Percentiles rank a stretch among this genome's conserved stretches.
phyloP scores from a whole-genome alignment of 2,888 invertebrate genomes.

The Lysandra bellargus region DNA sequence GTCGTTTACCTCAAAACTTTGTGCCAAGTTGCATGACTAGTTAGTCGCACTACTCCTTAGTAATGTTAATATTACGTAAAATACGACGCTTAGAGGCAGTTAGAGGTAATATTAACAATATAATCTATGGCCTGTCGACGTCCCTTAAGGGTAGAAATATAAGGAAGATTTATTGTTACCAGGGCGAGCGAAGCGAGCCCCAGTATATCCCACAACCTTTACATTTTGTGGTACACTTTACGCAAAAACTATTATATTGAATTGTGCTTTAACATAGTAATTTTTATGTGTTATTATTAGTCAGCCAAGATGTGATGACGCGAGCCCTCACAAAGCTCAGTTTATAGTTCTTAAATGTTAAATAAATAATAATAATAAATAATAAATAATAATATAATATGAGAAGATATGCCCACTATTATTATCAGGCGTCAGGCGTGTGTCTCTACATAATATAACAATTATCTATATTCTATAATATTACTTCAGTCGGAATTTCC shows the following conservation, averaged over 20 bases:
- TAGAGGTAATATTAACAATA: neutral
- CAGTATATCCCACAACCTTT: no score
- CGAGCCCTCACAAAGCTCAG: no score
- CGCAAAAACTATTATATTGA: no score
- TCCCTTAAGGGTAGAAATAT: neutral
- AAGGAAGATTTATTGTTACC: neutral
- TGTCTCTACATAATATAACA: neutral
- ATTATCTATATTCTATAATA: no score
- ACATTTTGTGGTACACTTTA: no score
- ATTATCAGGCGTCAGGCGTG: neutral
- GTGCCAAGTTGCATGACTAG: constrained; percentile 23
- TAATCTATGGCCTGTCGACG: neutral
- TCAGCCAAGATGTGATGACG: no score
- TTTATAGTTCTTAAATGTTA: neutral
- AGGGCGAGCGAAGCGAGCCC: no score
- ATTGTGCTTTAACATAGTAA: no score
- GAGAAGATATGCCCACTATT: neutral
- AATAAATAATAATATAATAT: neutral
- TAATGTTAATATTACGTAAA: constrained; percentile 23
- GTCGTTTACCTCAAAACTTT: constrained; percentile 26
- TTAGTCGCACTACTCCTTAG: constrained; percentile 16
- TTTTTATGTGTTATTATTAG: no score
- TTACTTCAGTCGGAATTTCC: no score
- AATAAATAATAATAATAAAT: neutral
- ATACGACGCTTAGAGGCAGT: neutral